Evolutionary conservation across 2,888 invertebrate genomes (phyloP), one percentile per base, ranked within the genome.

Genomic region (Teleiodes luculella): DNA sequence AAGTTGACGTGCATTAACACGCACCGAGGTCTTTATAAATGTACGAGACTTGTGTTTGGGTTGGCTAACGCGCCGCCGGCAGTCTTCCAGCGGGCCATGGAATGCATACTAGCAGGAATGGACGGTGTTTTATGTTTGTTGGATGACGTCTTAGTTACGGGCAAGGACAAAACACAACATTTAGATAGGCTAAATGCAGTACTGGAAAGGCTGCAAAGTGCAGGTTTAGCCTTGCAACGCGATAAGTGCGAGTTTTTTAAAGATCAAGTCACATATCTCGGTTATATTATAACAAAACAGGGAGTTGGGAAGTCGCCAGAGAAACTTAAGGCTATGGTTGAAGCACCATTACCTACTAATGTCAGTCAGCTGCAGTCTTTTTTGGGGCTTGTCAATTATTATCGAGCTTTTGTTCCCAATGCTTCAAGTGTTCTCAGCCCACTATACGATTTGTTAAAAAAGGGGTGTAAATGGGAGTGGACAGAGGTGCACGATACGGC

Each of bases 401-500:
- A 46, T 30, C n/a, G 46, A n/a, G 30, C 28, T 13, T 46, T 46
- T 13, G 30, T 46, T 1, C n/a, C 31, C 1, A n/a, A 11, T 2
- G 30, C 46, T 1, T 46, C 46, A 13, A 13, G 13, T 28, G 13
- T 46, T 5, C 30, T 46, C 3, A 30, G 13, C 6, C 46, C 46
- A 6, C 10, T 46, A 13, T 31, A 46, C 14, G 13, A 46, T 11
- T 46, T 46, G 14, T 18, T 46, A 46, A 5, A 13, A 46, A 46
- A 46, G 13, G 13, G 13, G 24, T 6, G 1, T 13, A 46, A 28
- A 13, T 46, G 28, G 30, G 30, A 13, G 2, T 46, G 46, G 46
- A 3, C 1, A 8, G 5, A 8, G 1, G 18, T 7, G n/a, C 46
- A 46, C 2, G 28, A 46, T 10, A 36, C 7, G 59, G 61, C 61